These are phyloP conservation scores for Glomeris marginata DNA, from an alignment of 2,888 invertebrate genomes.

Conservation along the genomic window DNA sequence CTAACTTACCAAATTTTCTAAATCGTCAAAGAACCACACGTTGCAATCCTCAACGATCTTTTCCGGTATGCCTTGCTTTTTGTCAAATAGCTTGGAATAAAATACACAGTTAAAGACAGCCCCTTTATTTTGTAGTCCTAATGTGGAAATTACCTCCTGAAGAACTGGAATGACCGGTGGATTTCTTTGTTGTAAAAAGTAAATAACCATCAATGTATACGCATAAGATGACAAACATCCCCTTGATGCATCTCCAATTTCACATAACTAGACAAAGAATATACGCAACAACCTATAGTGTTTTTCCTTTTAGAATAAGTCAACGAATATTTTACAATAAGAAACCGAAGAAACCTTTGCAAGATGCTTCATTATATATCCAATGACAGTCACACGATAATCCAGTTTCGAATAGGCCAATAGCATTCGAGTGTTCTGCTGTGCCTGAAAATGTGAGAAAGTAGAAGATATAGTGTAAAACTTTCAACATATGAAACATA, in stretches of 20 bases:
- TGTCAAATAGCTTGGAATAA: constrained; percentile 19
- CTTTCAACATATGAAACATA: not conserved
- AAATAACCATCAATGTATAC: constrained; percentile 41
- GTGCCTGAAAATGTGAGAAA: constrained; percentile 29
- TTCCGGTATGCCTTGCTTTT: constrained; percentile 22
- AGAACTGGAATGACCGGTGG: constrained; percentile 43
- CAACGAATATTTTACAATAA: constrained; percentile 8
- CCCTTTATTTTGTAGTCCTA: not conserved
- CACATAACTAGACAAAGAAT: constrained; percentile 28
- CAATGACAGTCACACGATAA: constrained; percentile 34
- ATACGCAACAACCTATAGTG: not conserved
- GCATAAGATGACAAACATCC: constrained; percentile 46
- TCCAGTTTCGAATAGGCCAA: constrained; percentile 37
- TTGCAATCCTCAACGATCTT: constrained; percentile 38
- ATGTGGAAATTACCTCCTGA: constrained; percentile 35
- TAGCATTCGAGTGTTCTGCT: constrained; percentile 39
- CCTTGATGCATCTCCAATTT: constrained; percentile 42
- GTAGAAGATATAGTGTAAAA: not conserved
- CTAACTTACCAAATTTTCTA: constrained; percentile 29
- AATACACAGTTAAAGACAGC: not conserved
- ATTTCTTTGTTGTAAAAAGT: constrained; percentile 39
- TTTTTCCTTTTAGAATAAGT: constrained; percentile 2
- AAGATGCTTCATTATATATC: constrained; percentile 39
- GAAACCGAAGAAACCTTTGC: constrained; percentile 32
- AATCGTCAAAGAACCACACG: constrained; percentile 37